These are phyloP conservation scores for Steinernema khuongi DNA, from an alignment of 1,140 invertebrate genomes.

Conservation along the genomic window DNA sequence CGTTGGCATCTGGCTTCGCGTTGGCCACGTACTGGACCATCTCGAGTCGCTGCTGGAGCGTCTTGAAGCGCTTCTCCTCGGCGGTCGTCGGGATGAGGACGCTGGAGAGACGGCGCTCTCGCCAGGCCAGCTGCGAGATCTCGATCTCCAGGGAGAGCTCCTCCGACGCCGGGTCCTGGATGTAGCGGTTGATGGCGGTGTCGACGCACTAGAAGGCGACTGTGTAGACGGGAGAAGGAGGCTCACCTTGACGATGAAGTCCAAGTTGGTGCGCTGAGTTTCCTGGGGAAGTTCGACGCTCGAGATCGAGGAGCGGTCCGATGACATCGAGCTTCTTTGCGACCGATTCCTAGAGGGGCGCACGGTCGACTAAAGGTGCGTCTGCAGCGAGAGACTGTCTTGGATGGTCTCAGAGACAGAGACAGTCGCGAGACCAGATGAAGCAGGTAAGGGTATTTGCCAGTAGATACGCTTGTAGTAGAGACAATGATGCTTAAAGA, in stretches of 20 bases:
- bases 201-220: background rate
- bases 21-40: background rate
- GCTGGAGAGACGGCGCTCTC: background rate
- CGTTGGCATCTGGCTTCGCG: background rate
- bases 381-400: background rate
- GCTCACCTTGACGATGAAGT: background rate
- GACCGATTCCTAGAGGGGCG: background rate
- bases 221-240: background rate
- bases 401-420: background rate
- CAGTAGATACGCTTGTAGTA: no score
- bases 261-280: background rate
- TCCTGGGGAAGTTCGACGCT: background rate
- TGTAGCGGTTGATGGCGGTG: background rate
- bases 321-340: background rate
- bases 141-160: background rate
- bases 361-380: no score
- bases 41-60: background rate
- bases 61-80: slow-evolving; percentile 6
- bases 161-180: background rate
- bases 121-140: background rate
- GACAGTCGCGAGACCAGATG: no score
- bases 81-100: background rate
- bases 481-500: no score
- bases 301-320: background rate
- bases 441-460: no score